Evolutionary conservation across 35 echinoderm and acorn worm genomes (phyloP).

Genomic region (Stichopus chloronotus): DNA sequence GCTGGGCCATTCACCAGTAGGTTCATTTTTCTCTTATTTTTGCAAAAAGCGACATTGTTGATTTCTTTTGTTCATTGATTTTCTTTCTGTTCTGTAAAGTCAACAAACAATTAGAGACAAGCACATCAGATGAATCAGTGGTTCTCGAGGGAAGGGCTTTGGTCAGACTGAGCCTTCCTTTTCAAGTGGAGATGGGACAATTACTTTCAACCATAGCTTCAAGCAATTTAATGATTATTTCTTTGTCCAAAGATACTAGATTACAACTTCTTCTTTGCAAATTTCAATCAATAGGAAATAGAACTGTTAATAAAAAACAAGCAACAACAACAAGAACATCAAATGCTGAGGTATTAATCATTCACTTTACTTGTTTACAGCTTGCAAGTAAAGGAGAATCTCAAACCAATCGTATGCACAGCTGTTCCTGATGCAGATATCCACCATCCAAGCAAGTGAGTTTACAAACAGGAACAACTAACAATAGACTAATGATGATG

Average conservation of each 20-base stretch:
- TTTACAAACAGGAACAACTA: no score
- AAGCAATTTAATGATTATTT: slow-evolving; percentile 10
- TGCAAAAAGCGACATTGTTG: not conserved
- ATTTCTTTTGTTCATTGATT: not conserved
- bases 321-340: not conserved
- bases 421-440: no score
- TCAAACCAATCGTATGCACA: no score
- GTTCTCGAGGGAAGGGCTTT: not conserved
- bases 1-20: no score
- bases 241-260: slow-evolving; percentile 14
- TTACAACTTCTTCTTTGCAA: slow-evolving; percentile 7
- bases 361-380: not conserved
- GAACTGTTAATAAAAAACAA: not conserved
- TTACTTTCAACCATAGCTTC: not conserved
- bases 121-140: not conserved
- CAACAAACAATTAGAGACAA: slow-evolving; percentile 21
- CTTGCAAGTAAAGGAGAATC: no score
- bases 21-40: not conserved
- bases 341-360: not conserved
- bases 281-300: not conserved
- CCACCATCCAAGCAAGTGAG: no score
- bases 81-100: not conserved
- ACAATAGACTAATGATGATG: no score
- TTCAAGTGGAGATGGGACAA: not conserved
- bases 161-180: not conserved